Evolutionary conservation across 2,113 vertebrate genomes (phyloP), one percentile per base, ranked within the genome.

Genomic region (Prietella phreatophila): DNA sequence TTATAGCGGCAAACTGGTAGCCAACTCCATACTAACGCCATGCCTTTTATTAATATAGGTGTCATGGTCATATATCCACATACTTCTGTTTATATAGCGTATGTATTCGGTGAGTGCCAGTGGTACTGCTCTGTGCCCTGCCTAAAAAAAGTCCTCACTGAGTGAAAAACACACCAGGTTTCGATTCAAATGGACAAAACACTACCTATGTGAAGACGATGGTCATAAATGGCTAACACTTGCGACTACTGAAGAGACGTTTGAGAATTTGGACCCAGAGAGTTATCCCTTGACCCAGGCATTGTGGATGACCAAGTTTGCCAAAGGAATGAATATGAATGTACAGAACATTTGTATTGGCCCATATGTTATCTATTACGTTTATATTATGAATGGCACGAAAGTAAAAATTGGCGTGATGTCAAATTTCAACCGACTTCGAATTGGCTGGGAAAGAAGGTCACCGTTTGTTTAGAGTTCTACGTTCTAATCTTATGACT

Each of bases 401-500:
- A 6, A 20, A 27, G 58, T 50, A 25, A 80, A 81, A 82, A 82
- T 15, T 82, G 22, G 42, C 5, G 33, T 61, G 33, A 61, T 42
- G 10, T 61, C 11, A 61, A 30, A 67, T 60, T 63, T 61, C 20
- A 2, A 10, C 33, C 27, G 75, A 63, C 39, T 36, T 42, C 8
- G 3, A 82, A 55, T 36, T 76, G 56, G 50, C 36, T 71, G n/a
- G 67, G 36, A 50, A 87, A 20, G 36, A 84, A 84, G 61, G 80
- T 83, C 58, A 47, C 42, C 47, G 60, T 81, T 78, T 71, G 80
- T 81, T 56, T 10, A 9, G 65, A 73, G 30, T 85, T 85, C 53
- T 11, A 47, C n/a, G 81, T 80, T 65, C 73, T 86, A 81, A 88
- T 90, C 71, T 88, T 82, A 88, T 39, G 80, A 80, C 84, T 36